Percentiles rank a stretch among this genome's conserved stretches.
Conservation (phyloP, 2,888 invertebrate species). For the Galeopsomyia nigrocyanea region DNA sequence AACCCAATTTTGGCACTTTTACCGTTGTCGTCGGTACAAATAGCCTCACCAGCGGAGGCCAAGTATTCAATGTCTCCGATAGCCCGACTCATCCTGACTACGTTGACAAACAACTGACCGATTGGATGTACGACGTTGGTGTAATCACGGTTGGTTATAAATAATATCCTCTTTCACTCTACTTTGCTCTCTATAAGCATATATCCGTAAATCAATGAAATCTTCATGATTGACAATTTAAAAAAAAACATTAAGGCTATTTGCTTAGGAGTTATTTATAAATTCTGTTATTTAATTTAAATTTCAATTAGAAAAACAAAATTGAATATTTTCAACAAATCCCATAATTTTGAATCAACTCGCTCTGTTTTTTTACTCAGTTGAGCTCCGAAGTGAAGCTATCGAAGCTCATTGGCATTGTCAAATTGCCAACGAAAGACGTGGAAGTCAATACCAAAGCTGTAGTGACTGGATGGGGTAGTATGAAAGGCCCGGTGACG, state of each 20-base stretch:
- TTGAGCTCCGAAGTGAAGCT: slow-evolving; percentile 24
- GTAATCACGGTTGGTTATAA: slow-evolving; percentile 40
- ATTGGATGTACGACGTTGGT: slow-evolving; percentile 45
- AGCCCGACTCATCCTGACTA: slow-evolving; percentile 20
- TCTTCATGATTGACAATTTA: too few relatives aligned
- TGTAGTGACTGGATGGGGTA: slow-evolving; percentile 45
- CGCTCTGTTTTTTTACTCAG: slow-evolving; percentile 31
- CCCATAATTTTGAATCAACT: too few relatives aligned
- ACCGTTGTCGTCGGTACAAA: slow-evolving; percentile 38
- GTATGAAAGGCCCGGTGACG: not conserved
- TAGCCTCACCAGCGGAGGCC: slow-evolving; percentile 37
- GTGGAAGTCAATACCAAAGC: not conserved
- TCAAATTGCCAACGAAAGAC: slow-evolving; percentile 9
- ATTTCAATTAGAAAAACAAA: too few relatives aligned
- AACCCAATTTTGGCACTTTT: not conserved
- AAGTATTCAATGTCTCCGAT: not conserved
- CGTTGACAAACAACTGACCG: not conserved
- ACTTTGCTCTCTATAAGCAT: too few relatives aligned
- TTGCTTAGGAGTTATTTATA: too few relatives aligned
- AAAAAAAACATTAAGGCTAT: too few relatives aligned
- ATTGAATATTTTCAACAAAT: too few relatives aligned
- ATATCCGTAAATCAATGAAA: too few relatives aligned
- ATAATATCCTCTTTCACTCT: too few relatives aligned
- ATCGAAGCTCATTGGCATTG: not conserved
- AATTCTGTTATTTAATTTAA: too few relatives aligned